Percentiles rank a stretch among this genome's conserved stretches.
Conservation (phyloP, 2,797 vertebrate genomes). For the Carcharodon carcharias region DNA sequence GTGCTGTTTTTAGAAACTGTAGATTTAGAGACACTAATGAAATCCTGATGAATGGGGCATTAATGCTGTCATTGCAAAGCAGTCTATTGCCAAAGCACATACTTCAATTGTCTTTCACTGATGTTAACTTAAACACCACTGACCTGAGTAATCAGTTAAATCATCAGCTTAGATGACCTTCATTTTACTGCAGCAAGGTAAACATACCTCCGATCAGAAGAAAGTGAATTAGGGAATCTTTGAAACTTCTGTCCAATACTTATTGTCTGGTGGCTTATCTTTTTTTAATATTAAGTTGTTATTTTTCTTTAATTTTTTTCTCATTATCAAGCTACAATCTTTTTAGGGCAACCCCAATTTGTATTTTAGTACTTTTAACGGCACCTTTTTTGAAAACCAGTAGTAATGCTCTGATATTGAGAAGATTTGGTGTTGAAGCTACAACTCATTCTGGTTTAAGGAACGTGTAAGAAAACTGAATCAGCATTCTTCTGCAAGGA, state of each 20-base stretch:
- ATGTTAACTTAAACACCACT: background rate
- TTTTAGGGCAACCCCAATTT: background rate
- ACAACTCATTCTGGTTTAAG: background rate
- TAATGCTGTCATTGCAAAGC: conserved; percentile 33
- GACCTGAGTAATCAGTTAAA: too few relatives aligned
- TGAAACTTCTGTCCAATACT: background rate
- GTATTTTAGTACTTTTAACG: background rate
- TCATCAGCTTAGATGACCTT: background rate
- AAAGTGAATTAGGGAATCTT: background rate
- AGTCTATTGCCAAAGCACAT: background rate
- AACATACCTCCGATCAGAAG: background rate
- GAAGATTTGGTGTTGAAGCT: background rate
- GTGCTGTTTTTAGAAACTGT: conserved; percentile 38
- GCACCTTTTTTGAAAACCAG: background rate
- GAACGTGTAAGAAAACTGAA: background rate
- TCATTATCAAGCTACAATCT: background rate
- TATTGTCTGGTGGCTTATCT: background rate
- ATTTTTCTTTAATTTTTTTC: background rate
- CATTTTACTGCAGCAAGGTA: background rate
- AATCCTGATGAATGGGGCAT: conserved; percentile 14
- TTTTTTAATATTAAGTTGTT: background rate
- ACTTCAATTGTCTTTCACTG: background rate
- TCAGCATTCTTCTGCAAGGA: background rate
- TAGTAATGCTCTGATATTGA: background rate
- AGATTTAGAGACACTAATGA: conserved; percentile 42